Evolutionary conservation across 2,797 vertebrate genomes (phyloP), one percentile per base, ranked within the genome.

Genomic region (Dendrocincla tyrannina): DNA sequence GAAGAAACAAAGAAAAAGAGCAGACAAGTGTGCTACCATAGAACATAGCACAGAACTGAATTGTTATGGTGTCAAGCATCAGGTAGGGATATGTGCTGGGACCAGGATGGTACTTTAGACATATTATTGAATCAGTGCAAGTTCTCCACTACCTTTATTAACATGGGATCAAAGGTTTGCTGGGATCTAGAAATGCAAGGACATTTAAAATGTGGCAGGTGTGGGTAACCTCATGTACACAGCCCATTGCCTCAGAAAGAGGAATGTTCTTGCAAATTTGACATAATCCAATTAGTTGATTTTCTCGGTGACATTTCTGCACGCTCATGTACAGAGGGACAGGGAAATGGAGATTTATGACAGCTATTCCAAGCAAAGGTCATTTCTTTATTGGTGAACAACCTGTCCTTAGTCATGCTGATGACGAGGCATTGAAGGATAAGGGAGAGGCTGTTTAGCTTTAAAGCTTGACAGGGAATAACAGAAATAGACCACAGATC

Each of bases 321-420:
- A 89, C 85, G 82, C 75, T 92, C 60, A 12, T 50, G 46, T 32
- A 55, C 35, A 49, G 81, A 47, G 84, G 85, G 64, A 68, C 8
- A 19, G 32, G 72, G 39, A 92, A 92, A 75, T 53, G 25, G 75
- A 93, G 78, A 96, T 92, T 88, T 93, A 89, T 18, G 66, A 75
- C 58, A 91, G 89, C 87, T 95, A 92, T 96, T 97, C 78, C 87
- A 73, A 91, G 95, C 85, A 97, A 97, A 97, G 93, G 95, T 96
- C 85, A 92, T 76, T 83, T 52, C 64, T 89, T 92, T 91, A 75
- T 72, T 96, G 87, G 85, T 72, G 91, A 93, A 84, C 89, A 91
- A 85, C 68, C 41, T 91, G 73, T 87, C 95, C 91, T 94, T 89
- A 95, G 91, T 95, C 85, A 94, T 16, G 44, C 89, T 92, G 95